These are phyloP conservation scores for Lepidurus couesii DNA, from an alignment of 1,140 invertebrate genomes.

Conservation along the genomic window DNA sequence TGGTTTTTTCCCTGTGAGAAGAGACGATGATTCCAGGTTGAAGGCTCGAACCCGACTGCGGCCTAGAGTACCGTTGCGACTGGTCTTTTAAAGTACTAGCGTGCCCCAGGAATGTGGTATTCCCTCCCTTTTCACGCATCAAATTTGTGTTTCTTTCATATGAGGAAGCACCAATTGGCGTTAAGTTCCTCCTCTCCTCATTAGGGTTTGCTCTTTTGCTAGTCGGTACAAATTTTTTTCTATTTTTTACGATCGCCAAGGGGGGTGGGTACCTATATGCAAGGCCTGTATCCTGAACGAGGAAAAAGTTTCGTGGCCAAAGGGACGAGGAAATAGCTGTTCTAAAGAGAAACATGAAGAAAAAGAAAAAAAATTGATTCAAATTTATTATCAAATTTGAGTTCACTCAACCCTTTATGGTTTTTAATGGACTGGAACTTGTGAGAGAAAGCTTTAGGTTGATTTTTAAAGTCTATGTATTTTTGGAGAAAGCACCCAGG, in stretches of 20 bases:
- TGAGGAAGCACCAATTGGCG: no score
- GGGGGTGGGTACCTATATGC: no score
- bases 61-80: background rate
- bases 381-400: background rate
- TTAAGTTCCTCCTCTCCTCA: no score
- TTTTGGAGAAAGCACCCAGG: background rate
- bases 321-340: background rate
- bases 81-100: conserved; percentile 1
- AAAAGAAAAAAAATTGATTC: background rate
- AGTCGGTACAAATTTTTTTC: no score
- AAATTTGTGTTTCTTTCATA: no score
- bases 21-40: background rate
- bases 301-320: background rate
- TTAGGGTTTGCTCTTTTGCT: no score
- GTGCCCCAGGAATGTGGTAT: no score
- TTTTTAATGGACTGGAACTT: background rate
- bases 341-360: background rate
- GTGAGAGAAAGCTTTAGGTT: background rate
- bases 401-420: conserved; percentile 13
- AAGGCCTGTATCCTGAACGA: background rate
- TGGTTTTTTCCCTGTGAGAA: background rate
- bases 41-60: background rate
- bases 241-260: no score
- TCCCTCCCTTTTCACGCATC: no score
- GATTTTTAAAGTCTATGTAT: background rate